These are phyloP conservation scores for Plecturocebus donacophilus DNA, from an alignment of 2,113 vertebrate genomes.

Conservation along the genomic window DNA sequence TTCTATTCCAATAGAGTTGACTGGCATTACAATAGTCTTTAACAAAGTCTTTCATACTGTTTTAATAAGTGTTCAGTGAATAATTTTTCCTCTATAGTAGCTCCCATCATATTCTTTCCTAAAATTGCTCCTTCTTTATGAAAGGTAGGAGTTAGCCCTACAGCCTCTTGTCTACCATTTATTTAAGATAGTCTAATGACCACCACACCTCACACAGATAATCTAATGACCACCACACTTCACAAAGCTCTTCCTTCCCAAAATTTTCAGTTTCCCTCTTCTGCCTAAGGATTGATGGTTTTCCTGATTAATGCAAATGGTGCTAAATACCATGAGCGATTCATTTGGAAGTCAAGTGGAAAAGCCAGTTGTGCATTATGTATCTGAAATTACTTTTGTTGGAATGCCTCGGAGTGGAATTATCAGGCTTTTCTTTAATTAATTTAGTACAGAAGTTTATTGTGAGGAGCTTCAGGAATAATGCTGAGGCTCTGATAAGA, in stretches of 20 bases:
- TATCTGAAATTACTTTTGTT: conserved; percentile 77
- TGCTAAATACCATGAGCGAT: conserved; percentile 51
- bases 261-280: not conserved
- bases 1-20: not conserved
- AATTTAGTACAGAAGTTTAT: conserved; percentile 20
- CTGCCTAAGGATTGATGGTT: not conserved
- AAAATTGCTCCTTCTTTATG: not conserved
- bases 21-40: not conserved
- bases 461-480: conserved; percentile 66
- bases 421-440: conserved; percentile 73
- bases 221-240: not conserved
- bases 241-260: not conserved
- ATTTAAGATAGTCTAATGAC: not conserved
- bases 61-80: not conserved
- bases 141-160: not conserved
- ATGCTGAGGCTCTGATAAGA: conserved; percentile 76
- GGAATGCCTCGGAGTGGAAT: conserved; percentile 69
- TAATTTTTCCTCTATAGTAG: not conserved
- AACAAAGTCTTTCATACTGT: not conserved
- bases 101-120: not conserved
- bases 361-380: conserved; percentile 68
- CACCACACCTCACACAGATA: not conserved
- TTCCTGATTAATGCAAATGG: conserved; percentile 55
- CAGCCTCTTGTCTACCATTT: not conserved
- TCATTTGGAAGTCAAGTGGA: conserved; percentile 69